Base-by-base conservation (phyloP, 1,140 invertebrate genomes). In the Goniozus legneri region DNA sequence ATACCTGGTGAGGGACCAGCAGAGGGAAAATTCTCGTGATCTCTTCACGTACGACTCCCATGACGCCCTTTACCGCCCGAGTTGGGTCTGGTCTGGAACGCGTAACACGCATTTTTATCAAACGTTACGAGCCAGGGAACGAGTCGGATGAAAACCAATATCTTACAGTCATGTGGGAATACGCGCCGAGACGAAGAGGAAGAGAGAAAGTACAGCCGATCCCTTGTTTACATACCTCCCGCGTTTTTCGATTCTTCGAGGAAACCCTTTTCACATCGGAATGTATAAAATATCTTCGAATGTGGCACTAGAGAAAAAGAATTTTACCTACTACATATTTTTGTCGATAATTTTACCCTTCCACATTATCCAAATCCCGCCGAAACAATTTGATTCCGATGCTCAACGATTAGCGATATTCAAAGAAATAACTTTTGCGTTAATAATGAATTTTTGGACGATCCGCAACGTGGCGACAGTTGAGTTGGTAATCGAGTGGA, bases 41-140 rank as follows among this genome's bases (percentile, higher is more conserved):
- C 71, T 73, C 52, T 54, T 66, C 65, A 57, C 52, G 55, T 67
- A 75, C 58, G 69, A 66, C 58, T 75, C 72, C 72, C 72, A 56
- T 51, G 72, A 54, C 63, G 66, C 57, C 66, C 64, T 72, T 75
- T 75, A n/a, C 56, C 52, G 59, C 59, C 61, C 57, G 58, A 62
- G 65, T 46, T 62, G 62, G 67, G 59, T 70, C 62, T 62, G 47
- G 49, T 30, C 56, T 56, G 65, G 64, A 69, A 65, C 69, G 72
- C 71, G 67, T 73, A 73, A 73, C 71, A 72, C 69, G 69, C 72
- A 72, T 73, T 75, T 75, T 75, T 75, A 75, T 75, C 71, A 75
- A 75, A 75, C 68, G 71, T 75, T 75, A 75, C 69, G 72, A 72
- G 64, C 63, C 54, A 58, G 64, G 64, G 62, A 73, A 73, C 68